Percentiles rank a stretch among this genome's conserved stretches.
phyloP scores from a whole-genome alignment of 2,888 invertebrate species.

The Timandra comae region DNA sequence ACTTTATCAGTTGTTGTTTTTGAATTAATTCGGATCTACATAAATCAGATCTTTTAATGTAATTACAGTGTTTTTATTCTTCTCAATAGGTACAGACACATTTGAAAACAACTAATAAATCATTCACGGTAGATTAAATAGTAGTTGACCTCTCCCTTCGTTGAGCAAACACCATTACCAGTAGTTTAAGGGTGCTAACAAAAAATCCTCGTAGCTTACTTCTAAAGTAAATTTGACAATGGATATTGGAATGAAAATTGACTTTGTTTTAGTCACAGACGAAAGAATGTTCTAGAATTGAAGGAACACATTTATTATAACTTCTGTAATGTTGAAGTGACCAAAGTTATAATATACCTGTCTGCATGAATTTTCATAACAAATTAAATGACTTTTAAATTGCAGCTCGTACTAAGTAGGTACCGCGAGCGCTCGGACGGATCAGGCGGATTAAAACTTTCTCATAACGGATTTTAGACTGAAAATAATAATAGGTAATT shows the following conservation, averaged over 20 bases:
- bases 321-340: too few relatives aligned
- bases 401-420: slow-evolving; percentile 25
- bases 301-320: too few relatives aligned
- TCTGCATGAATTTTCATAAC: slow-evolving; percentile 26
- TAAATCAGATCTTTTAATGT: too few relatives aligned
- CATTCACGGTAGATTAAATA: slow-evolving; percentile 73
- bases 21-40: too few relatives aligned
- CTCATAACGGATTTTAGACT: slow-evolving; percentile 33
- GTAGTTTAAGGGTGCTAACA: slow-evolving; percentile 47
- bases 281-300: too few relatives aligned
- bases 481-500: slow-evolving; percentile 26
- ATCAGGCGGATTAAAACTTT: slow-evolving; percentile 36
- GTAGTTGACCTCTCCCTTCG: slow-evolving; percentile 69
- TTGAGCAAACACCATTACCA: slow-evolving; percentile 64
- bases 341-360: too few relatives aligned
- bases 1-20: too few relatives aligned
- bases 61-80: background rate
- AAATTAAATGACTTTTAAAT: slow-evolving; percentile 31
- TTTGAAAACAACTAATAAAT: slow-evolving; percentile 66
- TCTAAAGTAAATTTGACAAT: too few relatives aligned
- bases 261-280: too few relatives aligned
- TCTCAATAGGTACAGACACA: slow-evolving; percentile 25
- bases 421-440: slow-evolving; percentile 20
- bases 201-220: slow-evolving; percentile 35
- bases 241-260: too few relatives aligned